Evolutionary conservation across 2,888 invertebrate species (phyloP).

Genomic region (Cactoblastis cactorum): DNA sequence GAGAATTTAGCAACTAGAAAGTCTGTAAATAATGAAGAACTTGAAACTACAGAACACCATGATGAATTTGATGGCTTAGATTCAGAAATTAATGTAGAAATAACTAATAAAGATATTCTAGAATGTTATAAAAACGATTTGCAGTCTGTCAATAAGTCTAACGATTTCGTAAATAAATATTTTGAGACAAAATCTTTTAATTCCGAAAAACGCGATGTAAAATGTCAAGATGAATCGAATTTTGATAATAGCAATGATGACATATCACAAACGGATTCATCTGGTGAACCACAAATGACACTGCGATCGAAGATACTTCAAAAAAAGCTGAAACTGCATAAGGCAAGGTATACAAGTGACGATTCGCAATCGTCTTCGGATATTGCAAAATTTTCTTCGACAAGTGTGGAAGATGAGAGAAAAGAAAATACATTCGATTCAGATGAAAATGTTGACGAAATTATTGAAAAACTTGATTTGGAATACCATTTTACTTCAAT

Average conservation of each 20-base stretch:
- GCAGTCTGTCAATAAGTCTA: not conserved
- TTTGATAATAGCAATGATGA: not conserved
- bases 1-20: conserved; percentile 14
- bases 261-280: not conserved
- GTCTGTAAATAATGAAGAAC: conserved; percentile 16
- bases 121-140: conserved; percentile 4
- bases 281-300: conserved; percentile 10
- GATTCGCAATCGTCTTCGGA: conserved; percentile 28
- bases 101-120: conserved; percentile 22
- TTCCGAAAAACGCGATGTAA: not conserved
- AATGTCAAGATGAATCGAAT: not conserved
- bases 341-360: conserved; percentile 20
- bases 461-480: conserved; percentile 34
- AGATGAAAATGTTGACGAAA: conserved; percentile 35
- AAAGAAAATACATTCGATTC: conserved; percentile 28
- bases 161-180: too few species aligned
- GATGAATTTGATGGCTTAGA: conserved; percentile 31
- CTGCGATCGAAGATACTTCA: conserved; percentile 25
- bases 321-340: conserved; percentile 25
- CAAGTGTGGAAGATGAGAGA: conserved; percentile 23
- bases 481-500: conserved; percentile 20
- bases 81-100: conserved; percentile 32
- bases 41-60: conserved; percentile 4
- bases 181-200: too few species aligned
- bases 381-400: conserved; percentile 31